These are phyloP conservation scores for Ahaetulla prasina DNA, from an alignment of 2,113 vertebrate genomes.

Conservation along the genomic window DNA sequence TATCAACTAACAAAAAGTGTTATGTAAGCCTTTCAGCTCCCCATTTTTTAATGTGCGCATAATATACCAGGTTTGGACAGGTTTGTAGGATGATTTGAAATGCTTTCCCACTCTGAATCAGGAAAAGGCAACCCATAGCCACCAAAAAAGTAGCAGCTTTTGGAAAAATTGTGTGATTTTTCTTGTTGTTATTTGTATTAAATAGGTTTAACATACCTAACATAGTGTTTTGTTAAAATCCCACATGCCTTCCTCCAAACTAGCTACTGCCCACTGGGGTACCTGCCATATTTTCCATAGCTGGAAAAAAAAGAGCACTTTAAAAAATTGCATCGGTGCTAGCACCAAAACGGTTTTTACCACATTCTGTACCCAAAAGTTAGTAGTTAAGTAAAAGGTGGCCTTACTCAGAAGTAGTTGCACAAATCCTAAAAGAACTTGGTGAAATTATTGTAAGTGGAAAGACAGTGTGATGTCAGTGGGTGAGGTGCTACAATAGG, in stretches of 20 bases:
- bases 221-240: neutral
- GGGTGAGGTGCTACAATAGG: neutral
- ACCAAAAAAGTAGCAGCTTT: neutral
- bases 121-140: neutral
- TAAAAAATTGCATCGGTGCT: neutral
- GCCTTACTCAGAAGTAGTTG: neutral
- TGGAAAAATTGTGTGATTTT: neutral
- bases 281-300: neutral
- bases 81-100: neutral
- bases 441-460: neutral
- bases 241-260: neutral
- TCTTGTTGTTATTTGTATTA: neutral
- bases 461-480: neutral
- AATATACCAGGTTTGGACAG: neutral
- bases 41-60: neutral
- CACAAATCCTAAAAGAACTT: neutral
- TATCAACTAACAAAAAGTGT: neutral
- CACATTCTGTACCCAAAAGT: neutral
- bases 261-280: neutral
- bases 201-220: neutral
- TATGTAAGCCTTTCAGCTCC: neutral
- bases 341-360: neutral
- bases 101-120: neutral
- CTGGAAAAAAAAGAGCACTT: neutral
- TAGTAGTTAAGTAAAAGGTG: neutral